phyloP scores from a whole-genome alignment of 2,797 vertebrate genomes.

The Microctenopoma steveboyesi region DNA sequence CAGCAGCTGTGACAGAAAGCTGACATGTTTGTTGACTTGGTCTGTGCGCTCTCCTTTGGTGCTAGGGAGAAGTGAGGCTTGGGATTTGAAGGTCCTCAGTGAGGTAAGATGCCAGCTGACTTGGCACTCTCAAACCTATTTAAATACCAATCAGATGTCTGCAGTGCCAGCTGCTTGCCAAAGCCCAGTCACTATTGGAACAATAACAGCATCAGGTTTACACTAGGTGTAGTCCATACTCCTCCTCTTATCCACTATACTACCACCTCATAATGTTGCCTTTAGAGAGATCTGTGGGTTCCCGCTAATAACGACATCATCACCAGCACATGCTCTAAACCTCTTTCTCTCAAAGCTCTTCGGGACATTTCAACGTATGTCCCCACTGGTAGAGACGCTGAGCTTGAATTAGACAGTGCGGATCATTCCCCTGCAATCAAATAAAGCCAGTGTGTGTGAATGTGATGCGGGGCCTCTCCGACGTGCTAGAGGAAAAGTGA shows the following conservation, averaged over 20 bases:
- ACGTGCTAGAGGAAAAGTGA: slow-evolving; percentile 53
- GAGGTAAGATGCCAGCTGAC: slow-evolving; percentile 50
- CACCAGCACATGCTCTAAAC: slow-evolving; percentile 27
- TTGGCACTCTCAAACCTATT: slow-evolving; percentile 48
- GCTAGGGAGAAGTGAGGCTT: slow-evolving; percentile 49
- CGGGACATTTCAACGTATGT: slow-evolving; percentile 30
- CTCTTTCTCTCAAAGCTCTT: slow-evolving; percentile 38
- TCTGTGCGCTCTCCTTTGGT: slow-evolving; percentile 11
- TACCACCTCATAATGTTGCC: slow-evolving; percentile 13
- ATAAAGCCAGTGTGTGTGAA: slow-evolving; percentile 57
- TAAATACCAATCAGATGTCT: slow-evolving; percentile 43
- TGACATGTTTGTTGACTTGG: slow-evolving; percentile 26
- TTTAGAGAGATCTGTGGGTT: slow-evolving; percentile 42
- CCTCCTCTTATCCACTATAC: not conserved
- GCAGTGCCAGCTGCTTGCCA: slow-evolving; percentile 24
- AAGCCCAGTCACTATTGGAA: slow-evolving; percentile 21
- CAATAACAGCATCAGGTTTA: slow-evolving; percentile 31
- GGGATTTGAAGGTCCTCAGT: slow-evolving; percentile 55
- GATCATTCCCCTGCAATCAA: slow-evolving; percentile 56
- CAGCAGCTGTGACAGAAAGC: not conserved
- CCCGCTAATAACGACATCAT: slow-evolving; percentile 37
- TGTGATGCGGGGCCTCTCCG: slow-evolving; percentile 38
- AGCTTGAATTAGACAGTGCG: slow-evolving; percentile 50
- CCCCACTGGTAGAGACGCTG: slow-evolving; percentile 32
- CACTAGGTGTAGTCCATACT: not conserved